A percentile compares a stretch with the other conserved stretches of the same genome.
phyloP scores from a whole-genome alignment of 2,113 vertebrate species.

The Lepus americanus region DNA sequence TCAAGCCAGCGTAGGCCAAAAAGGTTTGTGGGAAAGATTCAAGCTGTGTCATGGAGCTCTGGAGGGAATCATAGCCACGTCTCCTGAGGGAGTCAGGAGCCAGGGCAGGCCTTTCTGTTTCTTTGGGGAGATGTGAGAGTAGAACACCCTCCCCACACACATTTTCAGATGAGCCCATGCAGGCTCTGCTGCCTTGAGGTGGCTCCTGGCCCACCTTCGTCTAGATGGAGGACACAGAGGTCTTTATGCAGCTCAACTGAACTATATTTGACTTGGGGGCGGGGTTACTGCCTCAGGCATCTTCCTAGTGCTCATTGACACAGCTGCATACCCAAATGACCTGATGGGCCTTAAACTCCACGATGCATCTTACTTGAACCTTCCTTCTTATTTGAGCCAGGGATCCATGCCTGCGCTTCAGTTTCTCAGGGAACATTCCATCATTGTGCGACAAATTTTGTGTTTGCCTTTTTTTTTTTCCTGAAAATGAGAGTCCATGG shows the following conservation, averaged over 20 bases:
- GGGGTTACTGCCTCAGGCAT: neutral
- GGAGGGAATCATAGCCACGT: neutral
- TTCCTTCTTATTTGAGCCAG: neutral
- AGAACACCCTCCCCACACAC: neutral
- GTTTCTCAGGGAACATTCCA: neutral
- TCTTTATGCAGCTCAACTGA: neutral
- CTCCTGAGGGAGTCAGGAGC: neutral
- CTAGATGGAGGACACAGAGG: neutral
- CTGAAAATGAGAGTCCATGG: neutral
- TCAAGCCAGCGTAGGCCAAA: constrained; percentile 11
- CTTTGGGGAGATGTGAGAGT: neutral
- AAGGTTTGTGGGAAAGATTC: constrained; percentile 48
- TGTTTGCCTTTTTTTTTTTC: constrained; percentile 21
- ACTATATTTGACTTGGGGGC: neutral
- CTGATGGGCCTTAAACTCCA: neutral
- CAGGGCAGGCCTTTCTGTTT: neutral
- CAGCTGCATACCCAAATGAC: neutral
- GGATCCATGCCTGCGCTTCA: neutral
- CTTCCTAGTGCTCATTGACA: neutral
- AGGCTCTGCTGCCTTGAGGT: neutral
- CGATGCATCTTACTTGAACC: neutral
- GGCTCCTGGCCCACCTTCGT: neutral
- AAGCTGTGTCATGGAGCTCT: constrained; percentile 38
- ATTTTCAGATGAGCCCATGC: neutral
- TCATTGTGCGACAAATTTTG: neutral